Evolutionary conservation across 2,888 invertebrate species (phyloP), one percentile per base, ranked within the genome.

Genomic region (Boloria selene): DNA sequence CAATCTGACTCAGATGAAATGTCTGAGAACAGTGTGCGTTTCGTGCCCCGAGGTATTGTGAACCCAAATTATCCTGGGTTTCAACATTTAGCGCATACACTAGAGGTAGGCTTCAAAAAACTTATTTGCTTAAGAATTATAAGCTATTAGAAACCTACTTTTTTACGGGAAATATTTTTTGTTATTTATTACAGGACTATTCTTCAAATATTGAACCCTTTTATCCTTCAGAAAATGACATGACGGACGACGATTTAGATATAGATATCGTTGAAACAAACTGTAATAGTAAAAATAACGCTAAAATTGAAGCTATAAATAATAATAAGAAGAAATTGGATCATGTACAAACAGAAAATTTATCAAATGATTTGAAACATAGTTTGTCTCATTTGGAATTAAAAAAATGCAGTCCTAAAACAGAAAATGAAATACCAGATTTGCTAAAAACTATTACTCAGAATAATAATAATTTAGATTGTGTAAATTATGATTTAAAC

Each of bases 1-100:
- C 85, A 93, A 70, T 93, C 94, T 60, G 94, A 94, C 76, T 87
- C 90, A 72, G 92, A 92, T 86, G 92, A 93, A 75, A 91, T 90
- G 85, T 90, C 89, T 72, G 88, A 88, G 70, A 90, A 87, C 77
- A 83, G 78, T 67, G 70, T 82, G 64, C 85, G 84, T 67, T 77
- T 79, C 70, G 89, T 93, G 78, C 94, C 94, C 64, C 93, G 95
- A 74, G 96, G 96, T 73, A 96, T 96, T 75, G 95, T 96, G 77
- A 96, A 96, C 89, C 96, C 96, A 60, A 96, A 96, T 86, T 96
- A 96, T 88, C 95, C 96, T 22, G 96, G 96, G 65, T 96, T 96
- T 85, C 96, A 96, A 82, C 96, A 96, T 84, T 93, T 96, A 77
- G 96, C 96, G 17, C 95, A 95, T 78, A 95, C 95, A 69, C 90